Conservation (phyloP, 1,140 invertebrate genomes). For the Sycophaga agraensis region DNA sequence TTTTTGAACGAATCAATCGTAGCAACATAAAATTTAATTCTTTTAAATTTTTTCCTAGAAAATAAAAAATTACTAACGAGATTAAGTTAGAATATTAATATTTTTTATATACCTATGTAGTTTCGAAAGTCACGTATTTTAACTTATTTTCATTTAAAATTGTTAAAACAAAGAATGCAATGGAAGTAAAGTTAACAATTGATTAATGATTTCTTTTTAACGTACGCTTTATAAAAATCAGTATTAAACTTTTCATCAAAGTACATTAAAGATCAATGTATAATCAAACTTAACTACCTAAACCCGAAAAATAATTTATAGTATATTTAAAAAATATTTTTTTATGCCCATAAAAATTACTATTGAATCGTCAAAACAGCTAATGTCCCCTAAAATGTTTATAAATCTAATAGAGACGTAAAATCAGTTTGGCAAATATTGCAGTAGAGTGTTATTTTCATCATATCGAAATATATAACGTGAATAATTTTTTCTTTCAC, state of each 20-base stretch:
- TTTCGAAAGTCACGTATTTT: neutral
- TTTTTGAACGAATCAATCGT: neutral
- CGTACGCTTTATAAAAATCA: constrained; percentile 9
- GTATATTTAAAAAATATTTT: neutral
- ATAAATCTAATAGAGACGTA: neutral
- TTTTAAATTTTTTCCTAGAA: too few relatives aligned
- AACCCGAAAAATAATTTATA: neutral
- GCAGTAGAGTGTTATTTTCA: neutral
- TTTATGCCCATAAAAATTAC: neutral
- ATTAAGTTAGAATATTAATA: too few relatives aligned
- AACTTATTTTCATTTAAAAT: neutral
- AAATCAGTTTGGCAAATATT: constrained; percentile 2
- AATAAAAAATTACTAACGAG: too few relatives aligned
- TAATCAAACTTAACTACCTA: constrained; percentile 11
- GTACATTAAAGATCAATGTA: constrained; percentile 23
- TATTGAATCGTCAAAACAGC: neutral
- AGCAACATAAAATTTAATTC: neutral
- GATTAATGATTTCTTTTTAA: neutral
- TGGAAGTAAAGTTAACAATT: neutral
- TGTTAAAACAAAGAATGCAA: neutral
- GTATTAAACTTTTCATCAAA: constrained; percentile 25
- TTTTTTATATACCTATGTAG: neutral
- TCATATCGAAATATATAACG: neutral
- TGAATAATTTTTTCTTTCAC: neutral
- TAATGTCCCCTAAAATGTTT: constrained; percentile 20